Base-by-base conservation (phyloP, 2,888 invertebrate species). In the Phortica okadai region DNA sequence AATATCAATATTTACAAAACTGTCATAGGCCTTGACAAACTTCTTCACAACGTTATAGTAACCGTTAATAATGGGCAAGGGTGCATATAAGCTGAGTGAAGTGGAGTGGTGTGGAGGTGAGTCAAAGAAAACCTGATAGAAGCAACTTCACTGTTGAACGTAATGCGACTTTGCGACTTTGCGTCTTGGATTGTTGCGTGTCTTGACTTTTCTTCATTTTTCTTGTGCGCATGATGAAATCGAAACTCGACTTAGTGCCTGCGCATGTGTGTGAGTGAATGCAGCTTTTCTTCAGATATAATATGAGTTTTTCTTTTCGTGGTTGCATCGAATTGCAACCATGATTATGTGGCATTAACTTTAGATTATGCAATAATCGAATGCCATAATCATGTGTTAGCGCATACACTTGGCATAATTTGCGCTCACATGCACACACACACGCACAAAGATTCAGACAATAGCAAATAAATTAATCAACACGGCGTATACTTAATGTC, bases 321-420 rank as follows among this genome's bases (percentile, higher is more conserved):
- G 50, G 45, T 16, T 69, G 41, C 58, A 16, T 42, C 21, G 83
- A 85, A 88, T 87, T 86, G 83, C 86, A 88, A 82, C 83, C 88
- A 85, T 86, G 88, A 86, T 88, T 86, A 87, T 86, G 88, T 86
- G 86, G 88, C 86, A 87, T 87, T 86, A 86, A 87, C 84, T 85
- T 83, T 82, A 81, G 88, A 85, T 86, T 87, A 87, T 82, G 86
- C 85, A 86, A 86, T 85, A 74, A 84, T 78, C 79, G 78, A 81
- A 79, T 83, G 83, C 84, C 84, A 80, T 54, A 66, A 66, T 70
- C 70, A 70, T 70, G 44, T 62, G 16, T 62, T 16, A 62, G 16
- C 25, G 25, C 21, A 59, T 59, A 59, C 16, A 59, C 58, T 16
- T 59, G 41, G 41, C 64, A 64, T 64, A 64, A n/a, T 33, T 33